Evolutionary conservation across 1,140 invertebrate species (phyloP).

Genomic region (Penaeus chinensis): DNA sequence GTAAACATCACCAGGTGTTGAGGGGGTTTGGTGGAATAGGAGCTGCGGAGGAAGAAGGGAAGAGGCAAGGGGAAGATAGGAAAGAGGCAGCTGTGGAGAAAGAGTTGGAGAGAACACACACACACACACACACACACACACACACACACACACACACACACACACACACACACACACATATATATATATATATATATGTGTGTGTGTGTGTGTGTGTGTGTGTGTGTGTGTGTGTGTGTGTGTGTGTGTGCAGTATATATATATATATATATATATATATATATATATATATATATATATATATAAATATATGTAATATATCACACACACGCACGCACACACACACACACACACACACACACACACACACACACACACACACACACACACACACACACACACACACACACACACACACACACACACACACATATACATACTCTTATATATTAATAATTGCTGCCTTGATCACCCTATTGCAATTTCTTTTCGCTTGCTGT

Average conservation of each 20-base stretch:
- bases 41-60: not conserved
- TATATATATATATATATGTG: not conserved
- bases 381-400: conserved; percentile 21
- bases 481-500: too few relatives aligned
- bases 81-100: not conserved
- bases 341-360: conserved; percentile 37
- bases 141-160: conserved; percentile 43
- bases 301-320: too few relatives aligned
- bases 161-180: conserved; percentile 38
- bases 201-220: too few relatives aligned
- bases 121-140: not conserved
- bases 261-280: too few relatives aligned
- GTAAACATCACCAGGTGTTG: too few relatives aligned
- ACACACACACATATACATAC: conserved; percentile 34
- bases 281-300: too few relatives aligned
- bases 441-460: too few relatives aligned
- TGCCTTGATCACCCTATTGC: too few relatives aligned
- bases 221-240: too few relatives aligned
- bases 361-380: conserved; percentile 1
- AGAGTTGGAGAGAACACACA: not conserved
- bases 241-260: too few relatives aligned
- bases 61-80: not conserved
- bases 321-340: conserved; percentile 41
- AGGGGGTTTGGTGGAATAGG: not conserved
- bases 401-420: conserved; percentile 42